These are phyloP conservation scores for Anguilla megastoma DNA, from an alignment of 2,797 vertebrate species.

Conservation along the genomic window DNA sequence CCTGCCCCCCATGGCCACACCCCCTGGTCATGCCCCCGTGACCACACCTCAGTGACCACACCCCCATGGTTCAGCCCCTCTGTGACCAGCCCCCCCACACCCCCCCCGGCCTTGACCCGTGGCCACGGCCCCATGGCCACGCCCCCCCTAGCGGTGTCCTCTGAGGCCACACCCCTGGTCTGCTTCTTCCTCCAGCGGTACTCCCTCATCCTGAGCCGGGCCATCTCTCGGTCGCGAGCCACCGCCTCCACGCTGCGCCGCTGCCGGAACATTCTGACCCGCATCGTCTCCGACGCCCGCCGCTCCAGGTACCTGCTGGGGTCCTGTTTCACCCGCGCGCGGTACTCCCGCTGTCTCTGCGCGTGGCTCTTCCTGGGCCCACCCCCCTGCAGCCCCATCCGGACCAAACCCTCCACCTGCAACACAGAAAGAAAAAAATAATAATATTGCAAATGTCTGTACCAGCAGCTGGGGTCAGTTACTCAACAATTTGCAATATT, in stretches of 20 bases:
- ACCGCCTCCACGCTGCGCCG: slow-evolving; percentile 7
- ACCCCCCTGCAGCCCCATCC: background rate
- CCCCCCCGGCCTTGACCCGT: background rate
- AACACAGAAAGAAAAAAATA: background rate
- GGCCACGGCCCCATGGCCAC: background rate
- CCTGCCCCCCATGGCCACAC: too few species aligned
- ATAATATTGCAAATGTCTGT: background rate
- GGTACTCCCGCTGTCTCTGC: slow-evolving; percentile 17
- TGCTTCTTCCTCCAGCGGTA: slow-evolving; percentile 12
- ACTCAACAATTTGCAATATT: background rate
- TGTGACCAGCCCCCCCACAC: too few species aligned
- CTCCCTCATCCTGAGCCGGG: background rate
- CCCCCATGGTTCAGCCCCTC: too few species aligned
- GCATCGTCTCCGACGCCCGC: slow-evolving; percentile 2
- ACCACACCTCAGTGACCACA: too few species aligned
- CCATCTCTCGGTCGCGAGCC: background rate
- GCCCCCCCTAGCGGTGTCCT: background rate
- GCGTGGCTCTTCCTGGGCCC: background rate
- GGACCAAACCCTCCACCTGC: background rate
- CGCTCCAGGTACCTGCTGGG: background rate
- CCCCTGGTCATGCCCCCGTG: too few species aligned
- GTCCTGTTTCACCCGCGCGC: background rate
- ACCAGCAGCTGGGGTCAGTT: background rate
- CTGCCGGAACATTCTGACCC: background rate
- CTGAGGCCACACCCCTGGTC: background rate